These are phyloP conservation scores for Aplodontia rufa DNA, from an alignment of 2,113 vertebrate genomes.

Conservation along the genomic window DNA sequence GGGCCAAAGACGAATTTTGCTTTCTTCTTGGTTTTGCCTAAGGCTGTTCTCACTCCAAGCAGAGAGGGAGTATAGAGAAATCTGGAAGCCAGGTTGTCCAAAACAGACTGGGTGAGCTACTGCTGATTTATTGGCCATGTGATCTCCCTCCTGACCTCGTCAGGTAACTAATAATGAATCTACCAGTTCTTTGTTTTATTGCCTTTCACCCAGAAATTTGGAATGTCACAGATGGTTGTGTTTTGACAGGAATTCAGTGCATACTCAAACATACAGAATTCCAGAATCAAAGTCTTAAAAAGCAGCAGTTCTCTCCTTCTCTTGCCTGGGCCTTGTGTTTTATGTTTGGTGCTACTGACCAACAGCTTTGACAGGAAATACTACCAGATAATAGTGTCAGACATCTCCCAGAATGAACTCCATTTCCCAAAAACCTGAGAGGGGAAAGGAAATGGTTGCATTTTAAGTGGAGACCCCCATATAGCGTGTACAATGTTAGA, in stretches of 20 bases:
- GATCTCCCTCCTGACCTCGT: neutral
- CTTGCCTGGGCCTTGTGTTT: neutral
- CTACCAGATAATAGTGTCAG: neutral
- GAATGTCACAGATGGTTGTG: conserved; percentile 37
- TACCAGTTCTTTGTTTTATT: conserved; percentile 13
- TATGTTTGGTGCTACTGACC: neutral
- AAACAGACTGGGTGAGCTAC: neutral
- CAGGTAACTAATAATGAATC: conserved; percentile 40
- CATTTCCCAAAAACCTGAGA: neutral
- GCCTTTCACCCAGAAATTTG: conserved; percentile 43
- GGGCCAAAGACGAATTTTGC: neutral
- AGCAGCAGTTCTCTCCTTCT: neutral
- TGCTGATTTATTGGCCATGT: conserved; percentile 45
- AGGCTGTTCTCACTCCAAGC: conserved; percentile 28
- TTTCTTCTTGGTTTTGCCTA: conserved; percentile 56
- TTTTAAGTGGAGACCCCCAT: neutral
- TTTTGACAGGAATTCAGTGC: conserved; percentile 55
- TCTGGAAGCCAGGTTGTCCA: conserved; percentile 62
- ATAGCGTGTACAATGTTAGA: neutral
- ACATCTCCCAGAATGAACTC: neutral
- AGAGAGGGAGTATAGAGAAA: neutral
- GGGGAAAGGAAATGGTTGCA: neutral
- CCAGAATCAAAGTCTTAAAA: conserved; percentile 4
- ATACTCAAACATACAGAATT: neutral
- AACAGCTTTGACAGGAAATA: neutral